Evolutionary conservation across 2,888 invertebrate species (phyloP), one percentile per base, ranked within the genome.

Genomic region (Hermaeophaga mercurialis): DNA sequence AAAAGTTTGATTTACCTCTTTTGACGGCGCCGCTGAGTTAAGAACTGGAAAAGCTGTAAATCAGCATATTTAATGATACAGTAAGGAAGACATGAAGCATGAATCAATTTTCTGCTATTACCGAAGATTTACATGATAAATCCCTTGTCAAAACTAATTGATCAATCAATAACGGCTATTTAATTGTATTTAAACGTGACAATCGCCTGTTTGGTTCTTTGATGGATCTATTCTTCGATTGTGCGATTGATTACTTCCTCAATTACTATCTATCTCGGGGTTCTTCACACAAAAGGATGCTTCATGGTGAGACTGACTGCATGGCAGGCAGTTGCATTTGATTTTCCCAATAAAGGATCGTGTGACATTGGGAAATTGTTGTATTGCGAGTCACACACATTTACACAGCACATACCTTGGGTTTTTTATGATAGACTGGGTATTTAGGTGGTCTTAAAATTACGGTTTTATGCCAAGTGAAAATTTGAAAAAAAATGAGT

Each of bases 151-250:
- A 22, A 46, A 34, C 44, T 46, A 46, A 54, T 54, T 39, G 54
- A 54, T 46, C 46, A 46, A 54, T 54, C 54, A 46, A 46, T 54
- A 46, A 52, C n/a, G 24, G 14, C 28, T 39, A 15, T 46, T 54
- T 39, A 47, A 54, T 39, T 47, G 47, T 39, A 36, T 54, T 14
- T 24, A 45, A 18, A 36, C 45, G 53, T 45, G 53, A 36, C 53
- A 53, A 26, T 36, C 36, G 31, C 38, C 19, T 45, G 36, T 48
- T 39, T 24, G 38, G n/a, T 19, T 38, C 22, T 48, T 24, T 38
- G 38, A 38, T 48, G 14, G 48, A 48, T 48, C 38, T 48, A n/a
- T 48, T 26, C 26, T 24, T 43, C 12, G 24, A 43, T 24, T 24
- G 6, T 18, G 14, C 11, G 24, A 48, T 48, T 45, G 45, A 45